phyloP scores from a whole-genome alignment of 2,888 invertebrate species.

The Bruchidius siliquastri region DNA sequence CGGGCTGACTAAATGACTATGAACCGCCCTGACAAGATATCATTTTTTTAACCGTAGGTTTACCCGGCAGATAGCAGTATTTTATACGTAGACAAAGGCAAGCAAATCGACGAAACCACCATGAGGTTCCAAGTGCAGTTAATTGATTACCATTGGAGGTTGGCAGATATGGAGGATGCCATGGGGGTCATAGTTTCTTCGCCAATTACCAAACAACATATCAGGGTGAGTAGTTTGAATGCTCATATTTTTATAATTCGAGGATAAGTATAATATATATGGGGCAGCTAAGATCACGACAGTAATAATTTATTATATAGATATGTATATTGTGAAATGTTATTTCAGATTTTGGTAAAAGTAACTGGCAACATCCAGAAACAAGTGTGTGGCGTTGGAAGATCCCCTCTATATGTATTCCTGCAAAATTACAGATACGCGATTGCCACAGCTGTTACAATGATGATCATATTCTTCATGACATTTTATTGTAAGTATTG shows the following conservation, averaged over 20 bases:
- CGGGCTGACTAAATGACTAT: no score
- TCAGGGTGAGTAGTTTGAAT: slow-evolving; percentile 27
- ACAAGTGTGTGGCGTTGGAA: slow-evolving; percentile 20
- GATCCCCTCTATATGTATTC: slow-evolving; percentile 29
- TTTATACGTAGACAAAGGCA: slow-evolving; percentile 31
- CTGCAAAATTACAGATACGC: slow-evolving; percentile 31
- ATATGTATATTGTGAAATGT: no score
- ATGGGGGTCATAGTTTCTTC: slow-evolving; percentile 40
- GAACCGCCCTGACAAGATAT: no score
- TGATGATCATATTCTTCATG: slow-evolving; percentile 38
- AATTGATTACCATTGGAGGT: slow-evolving; percentile 44
- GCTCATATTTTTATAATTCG: no score
- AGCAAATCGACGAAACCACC: slow-evolving; percentile 24
- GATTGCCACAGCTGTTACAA: slow-evolving; percentile 29
- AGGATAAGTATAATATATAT: no score
- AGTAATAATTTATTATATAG: no score
- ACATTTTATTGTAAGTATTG: slow-evolving; percentile 41
- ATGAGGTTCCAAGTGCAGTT: slow-evolving; percentile 35
- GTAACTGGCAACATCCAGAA: slow-evolving; percentile 23
- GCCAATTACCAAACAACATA: slow-evolving; percentile 36
- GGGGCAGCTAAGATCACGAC: no score
- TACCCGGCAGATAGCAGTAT: slow-evolving; percentile 39
- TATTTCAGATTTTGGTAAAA: slow-evolving; percentile 28
- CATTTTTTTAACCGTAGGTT: slow-evolving; percentile 30
- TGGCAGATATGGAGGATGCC: slow-evolving; percentile 39